Base-by-base conservation (phyloP, 2,797 vertebrate genomes). In the Sternotherus odoratus region DNA sequence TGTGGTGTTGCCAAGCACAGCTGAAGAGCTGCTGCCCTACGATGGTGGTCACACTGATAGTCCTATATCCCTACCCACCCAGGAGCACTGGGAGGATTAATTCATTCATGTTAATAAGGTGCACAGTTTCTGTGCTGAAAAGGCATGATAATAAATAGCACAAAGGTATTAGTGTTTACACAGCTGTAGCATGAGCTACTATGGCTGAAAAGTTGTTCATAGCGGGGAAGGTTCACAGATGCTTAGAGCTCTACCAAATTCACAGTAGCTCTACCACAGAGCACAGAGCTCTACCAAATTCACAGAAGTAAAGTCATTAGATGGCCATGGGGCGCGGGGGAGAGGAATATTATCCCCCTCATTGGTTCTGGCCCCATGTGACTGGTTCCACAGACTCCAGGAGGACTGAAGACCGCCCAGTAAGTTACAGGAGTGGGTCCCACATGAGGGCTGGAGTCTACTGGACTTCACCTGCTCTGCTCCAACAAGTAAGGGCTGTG, bases 71-170 rank as follows among this genome's bases (percentile, higher is more conserved):
- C 56, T 91, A 88, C 80, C 77, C 83, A 54, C 77, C 83, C 46
- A 92, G 63, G 53, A 86, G 39, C 54, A 81, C 33, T 28, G 7
- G 43, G 72, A 95, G 54, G 95, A 93, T 66, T 84, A 94, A 95
- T 79, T 54, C 53, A 26, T 23, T 24, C 15, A 5, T 10, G 17
- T 82, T 83, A 50, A 95, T n/a, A 83, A 93, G 91, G n/a, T 19
- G 72, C 48, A 83, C 21, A 39, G 66, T 69, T 77, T 43, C 33
- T 19, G 26, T 4, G 8, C 77, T 60, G 48, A 91, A 82, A 24
- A 89, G 94, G 89, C 33, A 16, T 66, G 79, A 21, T 53, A 91
- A 80, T 78, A 88, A 84, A 87, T 10, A 88, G 43, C 46, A 69
- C 24, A 77, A 51, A 88, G 79, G 19, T 21, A 66, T 12, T 63